Evolutionary conservation across 92 coral and sea anemone genomes (phyloP).

Genomic region (Epizoanthus illoricatus): DNA sequence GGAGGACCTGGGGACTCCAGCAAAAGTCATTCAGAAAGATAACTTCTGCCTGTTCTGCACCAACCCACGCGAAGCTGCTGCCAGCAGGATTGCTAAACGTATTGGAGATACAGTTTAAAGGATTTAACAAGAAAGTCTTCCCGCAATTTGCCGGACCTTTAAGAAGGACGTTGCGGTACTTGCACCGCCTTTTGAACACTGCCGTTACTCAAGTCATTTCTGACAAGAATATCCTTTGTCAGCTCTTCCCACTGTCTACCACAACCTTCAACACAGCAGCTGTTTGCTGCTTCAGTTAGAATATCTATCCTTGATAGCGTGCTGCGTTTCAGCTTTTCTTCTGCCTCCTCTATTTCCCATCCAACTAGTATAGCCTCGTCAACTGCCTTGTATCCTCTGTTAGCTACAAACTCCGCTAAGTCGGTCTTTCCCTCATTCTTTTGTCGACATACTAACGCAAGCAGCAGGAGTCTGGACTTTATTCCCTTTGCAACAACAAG

Average conservation of each 20-base stretch:
- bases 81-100: conserved; percentile 39
- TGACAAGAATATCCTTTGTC: conserved; percentile 2
- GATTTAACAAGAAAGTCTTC: conserved; percentile 55
- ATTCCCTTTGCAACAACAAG: conserved; percentile 35
- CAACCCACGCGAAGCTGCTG: too few species aligned
- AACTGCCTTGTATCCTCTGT: conserved; percentile 38
- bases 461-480: conserved; percentile 26
- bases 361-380: conserved; percentile 40
- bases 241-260: conserved; percentile 9
- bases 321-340: not conserved
- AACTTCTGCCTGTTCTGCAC: too few species aligned
- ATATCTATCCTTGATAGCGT: conserved; percentile 24
- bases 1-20: too few species aligned
- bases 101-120: conserved; percentile 29
- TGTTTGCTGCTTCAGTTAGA: not conserved
- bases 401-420: conserved; percentile 43
- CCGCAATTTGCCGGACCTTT: conserved; percentile 53
- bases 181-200: conserved; percentile 33
- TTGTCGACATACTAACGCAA: conserved; percentile 35
- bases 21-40: too few species aligned
- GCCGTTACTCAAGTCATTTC: not conserved
- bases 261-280: conserved; percentile 25
- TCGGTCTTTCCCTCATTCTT: conserved; percentile 32
- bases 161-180: conserved; percentile 43
- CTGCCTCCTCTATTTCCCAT: conserved; percentile 41